phyloP scores from a whole-genome alignment of 2,888 invertebrate species.

The Marasmarcha lunaedactyla region DNA sequence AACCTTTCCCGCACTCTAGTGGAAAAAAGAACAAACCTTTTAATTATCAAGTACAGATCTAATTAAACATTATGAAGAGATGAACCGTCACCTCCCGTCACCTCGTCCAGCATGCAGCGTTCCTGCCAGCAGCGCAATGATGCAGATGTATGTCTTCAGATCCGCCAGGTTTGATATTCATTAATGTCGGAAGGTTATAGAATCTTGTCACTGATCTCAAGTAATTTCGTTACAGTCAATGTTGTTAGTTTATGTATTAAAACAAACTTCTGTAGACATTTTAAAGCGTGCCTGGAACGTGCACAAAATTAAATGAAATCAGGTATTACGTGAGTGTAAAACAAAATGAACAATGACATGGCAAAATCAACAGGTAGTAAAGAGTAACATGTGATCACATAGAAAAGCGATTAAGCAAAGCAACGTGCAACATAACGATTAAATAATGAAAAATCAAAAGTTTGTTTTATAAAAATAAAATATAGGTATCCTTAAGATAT shows the following conservation, averaged over 20 bases:
- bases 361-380: constrained; percentile 12
- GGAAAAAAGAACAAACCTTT: constrained; percentile 51
- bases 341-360: not conserved
- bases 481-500: constrained; percentile 1
- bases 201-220: constrained; percentile 69
- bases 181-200: constrained; percentile 32
- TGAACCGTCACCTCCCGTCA: constrained; percentile 56
- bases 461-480: constrained; percentile 27
- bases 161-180: constrained; percentile 19
- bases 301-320: constrained; percentile 66
- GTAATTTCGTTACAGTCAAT: constrained; percentile 41
- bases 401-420: constrained; percentile 29
- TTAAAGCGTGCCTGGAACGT: constrained; percentile 23
- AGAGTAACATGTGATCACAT: not conserved
- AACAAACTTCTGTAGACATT: constrained; percentile 22
- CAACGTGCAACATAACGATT: constrained; percentile 32
- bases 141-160: constrained; percentile 25
- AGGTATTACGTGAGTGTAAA: constrained; percentile 16
- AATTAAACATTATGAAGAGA: constrained; percentile 15
- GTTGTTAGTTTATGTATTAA: constrained; percentile 17
- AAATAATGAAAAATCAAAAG: constrained; percentile 26
- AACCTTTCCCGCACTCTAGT: constrained; percentile 76
- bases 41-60: constrained; percentile 27
- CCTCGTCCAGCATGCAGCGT: constrained; percentile 56
- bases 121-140: constrained; percentile 42